phyloP scores from a whole-genome alignment of 92 coral and sea anemone genomes.

The Actinernus sp. region DNA sequence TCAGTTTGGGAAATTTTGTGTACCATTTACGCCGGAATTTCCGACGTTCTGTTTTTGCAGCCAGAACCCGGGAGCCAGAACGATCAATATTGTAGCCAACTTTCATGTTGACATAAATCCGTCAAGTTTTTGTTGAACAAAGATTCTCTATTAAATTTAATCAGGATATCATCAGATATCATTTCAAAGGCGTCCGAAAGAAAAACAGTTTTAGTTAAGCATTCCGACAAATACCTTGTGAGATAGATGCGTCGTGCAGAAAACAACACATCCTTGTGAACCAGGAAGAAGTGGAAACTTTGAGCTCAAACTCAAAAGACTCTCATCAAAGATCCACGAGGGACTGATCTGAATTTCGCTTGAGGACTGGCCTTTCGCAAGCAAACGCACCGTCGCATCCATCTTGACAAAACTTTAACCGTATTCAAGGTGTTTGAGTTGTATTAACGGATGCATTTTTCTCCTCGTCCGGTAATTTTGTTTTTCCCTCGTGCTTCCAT shows the following conservation, averaged over 20 bases:
- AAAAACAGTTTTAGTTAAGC: no score
- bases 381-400: conserved; percentile 66
- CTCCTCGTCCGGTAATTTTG: conserved; percentile 16
- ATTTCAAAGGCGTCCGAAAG: no score
- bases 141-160: no score
- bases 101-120: no score
- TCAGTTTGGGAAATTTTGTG: no score
- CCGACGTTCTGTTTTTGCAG: no score
- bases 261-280: conserved; percentile 75
- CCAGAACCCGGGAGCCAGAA: no score
- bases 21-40: no score
- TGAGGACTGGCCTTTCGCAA: conserved; percentile 30
- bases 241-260: conserved; percentile 89
- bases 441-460: not conserved
- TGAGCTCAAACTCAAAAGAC: conserved; percentile 79
- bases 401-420: conserved; percentile 27
- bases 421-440: not conserved
- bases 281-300: conserved; percentile 97
- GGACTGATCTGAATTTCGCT: conserved; percentile 79
- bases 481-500: not conserved
- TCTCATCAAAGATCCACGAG: conserved; percentile 80
- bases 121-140: no score
- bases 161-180: no score
- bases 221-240: no score
- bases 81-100: no score